Evolutionary conservation across 2,113 vertebrate genomes (phyloP), one percentile per base, ranked within the genome.

Genomic region (Amphiprion percula): DNA sequence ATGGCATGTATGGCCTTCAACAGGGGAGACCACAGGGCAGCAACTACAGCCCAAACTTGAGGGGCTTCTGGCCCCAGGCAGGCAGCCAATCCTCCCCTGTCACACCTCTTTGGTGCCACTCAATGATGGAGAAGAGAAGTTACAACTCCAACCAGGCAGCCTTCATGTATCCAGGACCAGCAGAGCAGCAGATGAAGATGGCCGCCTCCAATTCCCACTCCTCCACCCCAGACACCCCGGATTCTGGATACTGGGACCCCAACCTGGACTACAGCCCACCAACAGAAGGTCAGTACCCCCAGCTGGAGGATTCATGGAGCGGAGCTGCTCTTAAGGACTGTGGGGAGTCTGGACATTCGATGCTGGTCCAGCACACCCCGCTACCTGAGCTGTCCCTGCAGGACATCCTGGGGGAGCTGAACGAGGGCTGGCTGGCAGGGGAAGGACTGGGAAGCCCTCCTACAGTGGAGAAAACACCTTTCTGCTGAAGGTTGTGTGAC

Each of bases 341-440:
- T 8, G 16, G 10, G 14, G 75, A 85, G 4, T 62, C 83, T 0
- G 63, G 24, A 46, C 39, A 21, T 7, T 60, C 1, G 0, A 1
- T 23, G 7, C 46, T 24, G 33, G 53, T 49, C 23, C 80, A 85
- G 53, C 79, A 79, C 0, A 54, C 66, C 7, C 82, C 88, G 1
- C 77, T 94, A 67, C 94, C 93, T 1, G 90, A 91, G 68, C 83
- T 94, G 55, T 93, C 93, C 56, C 72, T 95, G 56, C 90, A 94
- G 50, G 93, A 95, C 55, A 91, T 95, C 21, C 76, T 95, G 67
- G 84, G 78, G 4, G 94, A 91, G 74, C 68, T 95, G 72, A 61
- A 92, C 3, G 91, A 93, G 54, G 90, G 86, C n/a, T 94, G 92
- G 88, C 61, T 91, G 74, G 89, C 83, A 28, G 85, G 84, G 54